phyloP scores from a whole-genome alignment of 2,113 vertebrate species.

The Sylvietta virens region DNA sequence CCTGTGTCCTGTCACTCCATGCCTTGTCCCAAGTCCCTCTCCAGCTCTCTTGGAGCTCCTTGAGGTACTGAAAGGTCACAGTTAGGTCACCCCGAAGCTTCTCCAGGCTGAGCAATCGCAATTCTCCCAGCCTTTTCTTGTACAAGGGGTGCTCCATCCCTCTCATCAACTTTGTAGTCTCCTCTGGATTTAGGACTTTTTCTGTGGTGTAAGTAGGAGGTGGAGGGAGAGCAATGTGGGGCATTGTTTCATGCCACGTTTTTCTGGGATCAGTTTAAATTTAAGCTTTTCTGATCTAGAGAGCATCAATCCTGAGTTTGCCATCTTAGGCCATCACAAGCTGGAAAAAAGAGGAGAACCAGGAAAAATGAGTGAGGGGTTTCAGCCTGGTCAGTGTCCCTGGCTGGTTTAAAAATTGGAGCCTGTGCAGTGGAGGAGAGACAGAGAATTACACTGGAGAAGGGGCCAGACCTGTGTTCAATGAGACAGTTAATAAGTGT shows the following conservation, averaged over 20 bases:
- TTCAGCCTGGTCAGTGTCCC: not conserved
- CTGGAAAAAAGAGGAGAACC: not conserved
- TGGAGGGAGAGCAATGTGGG: not conserved
- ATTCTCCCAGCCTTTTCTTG: not conserved
- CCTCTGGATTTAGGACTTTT: not conserved
- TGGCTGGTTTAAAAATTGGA: not conserved
- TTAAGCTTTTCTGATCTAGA: not conserved
- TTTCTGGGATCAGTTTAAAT: not conserved
- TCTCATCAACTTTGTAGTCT: not conserved
- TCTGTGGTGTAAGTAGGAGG: not conserved
- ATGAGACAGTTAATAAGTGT: rapidly evolving
- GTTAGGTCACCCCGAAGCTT: not conserved
- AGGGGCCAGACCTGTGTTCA: not conserved
- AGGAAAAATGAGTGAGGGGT: not conserved
- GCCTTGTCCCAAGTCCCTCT: not conserved
- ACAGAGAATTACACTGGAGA: rapidly evolving
- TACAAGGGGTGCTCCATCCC: not conserved
- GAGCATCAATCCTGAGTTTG: rapidly evolving
- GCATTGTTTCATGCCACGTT: not conserved
- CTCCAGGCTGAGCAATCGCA: not conserved
- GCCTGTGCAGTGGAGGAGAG: too few relatives aligned
- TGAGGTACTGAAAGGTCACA: not conserved
- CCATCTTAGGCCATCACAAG: not conserved
- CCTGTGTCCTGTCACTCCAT: not conserved
- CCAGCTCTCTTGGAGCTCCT: not conserved